A percentile compares a stretch with the other conserved stretches of the same genome.
These are phyloP conservation scores for Caenorhabditis afra DNA, from an alignment of 2,888 invertebrate genomes.

Conservation along the genomic window DNA sequence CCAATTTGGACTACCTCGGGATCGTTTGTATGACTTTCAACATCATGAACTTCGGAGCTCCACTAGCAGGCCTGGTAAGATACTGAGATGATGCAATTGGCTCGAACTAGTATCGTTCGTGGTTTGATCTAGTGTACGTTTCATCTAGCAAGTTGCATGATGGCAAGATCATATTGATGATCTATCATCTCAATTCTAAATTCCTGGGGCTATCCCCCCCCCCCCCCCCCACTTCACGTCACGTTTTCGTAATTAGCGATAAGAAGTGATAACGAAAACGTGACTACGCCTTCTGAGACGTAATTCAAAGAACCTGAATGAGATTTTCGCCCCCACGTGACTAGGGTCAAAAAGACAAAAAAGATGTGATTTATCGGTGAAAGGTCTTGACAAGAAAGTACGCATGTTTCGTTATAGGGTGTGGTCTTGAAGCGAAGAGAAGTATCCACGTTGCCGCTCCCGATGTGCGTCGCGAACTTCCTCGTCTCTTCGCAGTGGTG, in stretches of 20 bases:
- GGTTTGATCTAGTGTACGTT: too few species aligned
- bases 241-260: slow-evolving; percentile 19
- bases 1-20: slow-evolving; percentile 84
- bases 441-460: slow-evolving; percentile 91
- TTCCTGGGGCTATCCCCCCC: neutral
- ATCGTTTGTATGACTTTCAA: slow-evolving; percentile 86
- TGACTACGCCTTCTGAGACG: slow-evolving; percentile 19
- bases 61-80: slow-evolving; percentile 86
- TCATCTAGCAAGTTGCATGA: too few species aligned
- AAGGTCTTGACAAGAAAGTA: neutral
- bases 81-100: slow-evolving; percentile 65
- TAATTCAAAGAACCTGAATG: slow-evolving; percentile 15
- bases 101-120: too few species aligned
- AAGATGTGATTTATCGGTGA: neutral
- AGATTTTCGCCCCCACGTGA: slow-evolving; percentile 29
- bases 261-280: slow-evolving; percentile 20
- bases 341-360: neutral
- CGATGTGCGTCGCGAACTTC: slow-evolving; percentile 89
- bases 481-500: slow-evolving; percentile 89
- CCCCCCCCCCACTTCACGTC: too few species aligned
- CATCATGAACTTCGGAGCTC: slow-evolving; percentile 89
- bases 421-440: slow-evolving; percentile 88
- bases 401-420: slow-evolving; percentile 83
- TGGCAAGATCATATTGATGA: neutral
- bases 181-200: neutral